These are phyloP conservation scores for Scomber colias DNA, from an alignment of 2,113 vertebrate species.

Conservation along the genomic window DNA sequence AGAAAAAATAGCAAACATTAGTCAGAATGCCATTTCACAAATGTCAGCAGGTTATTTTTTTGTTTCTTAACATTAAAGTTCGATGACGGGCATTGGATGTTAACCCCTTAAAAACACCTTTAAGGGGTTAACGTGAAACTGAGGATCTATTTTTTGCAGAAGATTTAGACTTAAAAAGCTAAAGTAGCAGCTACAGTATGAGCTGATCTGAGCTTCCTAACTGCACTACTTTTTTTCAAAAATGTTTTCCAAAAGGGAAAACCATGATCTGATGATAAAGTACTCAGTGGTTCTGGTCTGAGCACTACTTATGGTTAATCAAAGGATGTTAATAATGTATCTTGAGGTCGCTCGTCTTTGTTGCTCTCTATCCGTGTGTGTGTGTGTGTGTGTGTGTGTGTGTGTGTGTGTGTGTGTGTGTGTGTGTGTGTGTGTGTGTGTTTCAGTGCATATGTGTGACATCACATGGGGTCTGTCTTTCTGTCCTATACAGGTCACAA, in stretches of 20 bases:
- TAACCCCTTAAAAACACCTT: background rate
- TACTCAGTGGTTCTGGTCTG: constrained; percentile 57
- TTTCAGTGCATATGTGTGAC: constrained; percentile 12
- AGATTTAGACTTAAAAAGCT: constrained; percentile 18
- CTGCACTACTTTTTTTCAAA: constrained; percentile 17
- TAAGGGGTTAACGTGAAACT: background rate
- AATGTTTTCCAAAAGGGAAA: constrained; percentile 46
- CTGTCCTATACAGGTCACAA: constrained; percentile 46
- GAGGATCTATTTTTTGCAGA: constrained; percentile 11
- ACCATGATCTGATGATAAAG: constrained; percentile 57
- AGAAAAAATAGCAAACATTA: constrained; percentile 59
- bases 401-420: no score
- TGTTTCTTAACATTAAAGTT: background rate
- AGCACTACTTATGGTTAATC: constrained; percentile 60
- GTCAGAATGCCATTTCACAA: constrained; percentile 26
- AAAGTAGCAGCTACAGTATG: constrained; percentile 1
- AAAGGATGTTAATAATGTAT: constrained; percentile 63
- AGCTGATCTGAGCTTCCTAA: constrained; percentile 11
- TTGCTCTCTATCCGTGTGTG: background rate
- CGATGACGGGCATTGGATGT: background rate
- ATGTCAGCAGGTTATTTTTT: constrained; percentile 12
- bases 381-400: background rate
- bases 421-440: constrained; percentile 4
- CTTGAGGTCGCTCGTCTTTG: constrained; percentile 36
- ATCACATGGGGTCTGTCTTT: constrained; percentile 22